A percentile compares a stretch with the other conserved stretches of the same genome.
These are phyloP conservation scores for Myotis yumanensis DNA, from an alignment of 2,113 vertebrate species.

Conservation along the genomic window DNA sequence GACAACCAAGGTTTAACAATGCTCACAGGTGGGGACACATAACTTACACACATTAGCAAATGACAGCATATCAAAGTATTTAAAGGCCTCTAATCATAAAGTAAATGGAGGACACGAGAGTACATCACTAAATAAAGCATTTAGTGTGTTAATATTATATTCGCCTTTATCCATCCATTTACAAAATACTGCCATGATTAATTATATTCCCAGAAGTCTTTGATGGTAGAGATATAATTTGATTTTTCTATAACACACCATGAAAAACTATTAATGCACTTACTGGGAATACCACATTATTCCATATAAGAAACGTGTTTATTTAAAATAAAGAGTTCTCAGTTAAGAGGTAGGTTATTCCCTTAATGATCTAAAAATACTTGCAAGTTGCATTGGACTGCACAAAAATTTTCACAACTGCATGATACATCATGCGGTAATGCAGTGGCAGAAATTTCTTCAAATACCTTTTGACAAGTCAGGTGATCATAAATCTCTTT, in stretches of 20 bases:
- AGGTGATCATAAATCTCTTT: constrained; percentile 49
- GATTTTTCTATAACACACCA: constrained; percentile 37
- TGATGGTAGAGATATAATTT: constrained; percentile 56
- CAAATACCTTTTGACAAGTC: constrained; percentile 39
- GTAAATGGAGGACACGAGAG: constrained; percentile 48
- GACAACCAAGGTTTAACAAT: constrained; percentile 73
- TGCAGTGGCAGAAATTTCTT: constrained; percentile 56
- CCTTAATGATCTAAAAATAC: constrained; percentile 40
- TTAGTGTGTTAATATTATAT: constrained; percentile 31
- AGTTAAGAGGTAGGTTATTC: neutral
- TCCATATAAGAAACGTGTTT: constrained; percentile 4
- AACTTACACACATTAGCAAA: constrained; percentile 73
- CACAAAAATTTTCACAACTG: neutral
- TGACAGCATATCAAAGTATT: constrained; percentile 71
- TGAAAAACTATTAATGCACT: constrained; percentile 40
- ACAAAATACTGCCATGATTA: constrained; percentile 71
- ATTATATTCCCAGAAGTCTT: constrained; percentile 76
- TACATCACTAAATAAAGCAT: constrained; percentile 53
- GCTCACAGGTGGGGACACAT: constrained; percentile 60
- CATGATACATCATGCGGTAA: neutral
- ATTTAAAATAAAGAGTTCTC: constrained; percentile 48
- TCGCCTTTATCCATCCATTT: constrained; percentile 60
- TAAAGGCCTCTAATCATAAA: constrained; percentile 56
- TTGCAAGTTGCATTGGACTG: neutral
- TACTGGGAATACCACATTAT: constrained; percentile 15